phyloP scores from a whole-genome alignment of 2,797 vertebrate species.

The Squalus acanthias region DNA sequence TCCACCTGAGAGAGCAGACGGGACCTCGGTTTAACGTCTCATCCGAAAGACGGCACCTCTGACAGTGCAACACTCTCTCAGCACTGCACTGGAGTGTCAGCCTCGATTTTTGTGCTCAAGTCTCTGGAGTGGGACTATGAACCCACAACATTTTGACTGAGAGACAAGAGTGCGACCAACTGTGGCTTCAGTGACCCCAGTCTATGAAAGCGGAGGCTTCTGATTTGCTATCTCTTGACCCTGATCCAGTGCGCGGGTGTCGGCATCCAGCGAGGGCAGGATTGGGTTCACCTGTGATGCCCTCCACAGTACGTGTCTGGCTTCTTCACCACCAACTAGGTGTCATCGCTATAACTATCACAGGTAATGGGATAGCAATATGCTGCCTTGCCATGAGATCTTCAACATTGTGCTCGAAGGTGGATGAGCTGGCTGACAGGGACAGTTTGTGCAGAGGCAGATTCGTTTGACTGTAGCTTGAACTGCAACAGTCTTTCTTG shows the following conservation, averaged over 20 bases:
- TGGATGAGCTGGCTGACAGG: not conserved
- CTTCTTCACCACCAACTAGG: not conserved
- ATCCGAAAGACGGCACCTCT: not conserved
- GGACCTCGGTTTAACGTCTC: not conserved
- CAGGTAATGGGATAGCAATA: not conserved
- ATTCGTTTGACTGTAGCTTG: not conserved
- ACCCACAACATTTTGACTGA: not conserved
- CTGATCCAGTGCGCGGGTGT: not conserved
- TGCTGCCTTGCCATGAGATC: not conserved
- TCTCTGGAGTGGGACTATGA: not conserved
- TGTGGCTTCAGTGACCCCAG: not conserved
- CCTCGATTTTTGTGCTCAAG: not conserved
- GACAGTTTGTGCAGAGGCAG: not conserved
- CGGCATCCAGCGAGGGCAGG: not conserved
- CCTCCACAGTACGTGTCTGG: not conserved
- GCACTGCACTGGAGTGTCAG: not conserved
- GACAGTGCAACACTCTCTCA: not conserved
- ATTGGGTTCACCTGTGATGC: not conserved
- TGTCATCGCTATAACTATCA: not conserved
- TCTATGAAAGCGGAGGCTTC: not conserved
- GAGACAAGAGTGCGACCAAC: not conserved
- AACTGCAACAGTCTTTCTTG: not conserved
- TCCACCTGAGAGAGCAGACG: not conserved
- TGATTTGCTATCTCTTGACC: not conserved
- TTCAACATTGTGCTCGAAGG: not conserved